Percentiles rank a stretch among this genome's conserved stretches.
These are phyloP conservation scores for Dreissena polymorpha DNA, from an alignment of 1,140 invertebrate species.

Conservation along the genomic window DNA sequence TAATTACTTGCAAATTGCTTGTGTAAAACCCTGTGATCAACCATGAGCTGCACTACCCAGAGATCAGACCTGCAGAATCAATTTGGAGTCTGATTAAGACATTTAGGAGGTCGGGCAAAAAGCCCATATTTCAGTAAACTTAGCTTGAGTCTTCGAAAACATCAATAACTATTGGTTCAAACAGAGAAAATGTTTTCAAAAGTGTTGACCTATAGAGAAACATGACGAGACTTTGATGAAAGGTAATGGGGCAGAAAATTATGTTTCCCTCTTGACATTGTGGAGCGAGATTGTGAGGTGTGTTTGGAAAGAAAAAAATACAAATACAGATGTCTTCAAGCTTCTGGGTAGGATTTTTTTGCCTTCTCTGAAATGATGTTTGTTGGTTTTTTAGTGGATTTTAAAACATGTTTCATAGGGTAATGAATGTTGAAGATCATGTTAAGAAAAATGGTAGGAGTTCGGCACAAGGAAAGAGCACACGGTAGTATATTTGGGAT, in stretches of 20 bases:
- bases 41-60: slow-evolving; percentile 18
- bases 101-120: slow-evolving; percentile 30
- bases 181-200: slow-evolving; percentile 53
- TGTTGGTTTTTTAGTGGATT: too few species aligned
- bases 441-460: too few species aligned
- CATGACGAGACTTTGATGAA: slow-evolving; percentile 47
- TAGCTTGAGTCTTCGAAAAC: slow-evolving; percentile 23
- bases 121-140: slow-evolving; percentile 11
- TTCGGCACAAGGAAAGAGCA: too few species aligned
- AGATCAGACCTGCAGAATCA: slow-evolving; percentile 32
- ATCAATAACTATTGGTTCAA: slow-evolving; percentile 49
- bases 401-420: too few species aligned
- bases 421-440: too few species aligned
- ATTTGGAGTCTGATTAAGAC: slow-evolving; percentile 45
- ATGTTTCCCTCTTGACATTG: neutral
- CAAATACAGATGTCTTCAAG: too few species aligned
- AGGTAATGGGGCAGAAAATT: slow-evolving; percentile 53
- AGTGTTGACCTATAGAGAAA: slow-evolving; percentile 48
- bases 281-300: too few species aligned
- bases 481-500: too few species aligned
- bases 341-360: too few species aligned
- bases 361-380: too few species aligned
- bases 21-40: slow-evolving; percentile 30
- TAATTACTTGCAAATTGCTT: slow-evolving; percentile 56
- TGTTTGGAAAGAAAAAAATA: too few species aligned